These are phyloP conservation scores for Zoanthus sansibaricus DNA, from an alignment of 92 coral and sea anemone genomes.

Conservation along the genomic window DNA sequence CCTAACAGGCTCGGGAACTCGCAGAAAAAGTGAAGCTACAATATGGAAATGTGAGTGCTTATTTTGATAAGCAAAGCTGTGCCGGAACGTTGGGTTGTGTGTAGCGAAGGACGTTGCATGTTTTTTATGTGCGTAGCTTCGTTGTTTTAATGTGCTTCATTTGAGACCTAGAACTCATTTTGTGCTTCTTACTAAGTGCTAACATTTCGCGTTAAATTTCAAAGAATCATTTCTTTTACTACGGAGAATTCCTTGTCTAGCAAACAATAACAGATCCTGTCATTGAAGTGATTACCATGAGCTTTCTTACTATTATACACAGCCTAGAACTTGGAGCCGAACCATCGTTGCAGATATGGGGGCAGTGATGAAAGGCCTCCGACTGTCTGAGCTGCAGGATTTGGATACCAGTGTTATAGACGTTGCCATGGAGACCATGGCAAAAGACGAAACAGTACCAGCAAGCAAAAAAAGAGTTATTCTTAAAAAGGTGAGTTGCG, in stretches of 20 bases:
- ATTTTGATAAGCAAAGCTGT: background rate
- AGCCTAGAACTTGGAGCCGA: constrained; percentile 63
- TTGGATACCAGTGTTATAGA: constrained; percentile 59
- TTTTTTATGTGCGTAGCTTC: background rate
- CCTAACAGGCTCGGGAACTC: constrained; percentile 46
- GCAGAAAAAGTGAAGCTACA: constrained; percentile 63
- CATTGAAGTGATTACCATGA: too few relatives aligned
- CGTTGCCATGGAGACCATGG: constrained; percentile 66
- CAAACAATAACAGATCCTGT: too few relatives aligned
- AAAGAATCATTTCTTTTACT: too few relatives aligned
- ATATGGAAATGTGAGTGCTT: constrained; percentile 58
- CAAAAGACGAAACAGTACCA: constrained; percentile 64
- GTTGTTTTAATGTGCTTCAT: background rate
- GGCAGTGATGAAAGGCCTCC: constrained; percentile 71
- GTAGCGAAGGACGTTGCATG: background rate
- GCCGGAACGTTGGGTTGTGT: background rate
- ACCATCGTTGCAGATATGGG: constrained; percentile 61
- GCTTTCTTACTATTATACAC: too few relatives aligned
- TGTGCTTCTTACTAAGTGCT: too few relatives aligned
- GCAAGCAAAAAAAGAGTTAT: constrained; percentile 74
- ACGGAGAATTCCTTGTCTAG: too few relatives aligned
- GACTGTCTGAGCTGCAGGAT: constrained; percentile 60
- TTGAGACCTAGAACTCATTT: too few relatives aligned
- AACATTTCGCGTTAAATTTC: too few relatives aligned
- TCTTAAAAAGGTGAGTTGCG: constrained; percentile 58